A percentile compares a stretch with the other conserved stretches of the same genome.
Evolutionary conservation across 2,888 invertebrate species (phyloP).

Genomic region (Eupithecia insigniata): DNA sequence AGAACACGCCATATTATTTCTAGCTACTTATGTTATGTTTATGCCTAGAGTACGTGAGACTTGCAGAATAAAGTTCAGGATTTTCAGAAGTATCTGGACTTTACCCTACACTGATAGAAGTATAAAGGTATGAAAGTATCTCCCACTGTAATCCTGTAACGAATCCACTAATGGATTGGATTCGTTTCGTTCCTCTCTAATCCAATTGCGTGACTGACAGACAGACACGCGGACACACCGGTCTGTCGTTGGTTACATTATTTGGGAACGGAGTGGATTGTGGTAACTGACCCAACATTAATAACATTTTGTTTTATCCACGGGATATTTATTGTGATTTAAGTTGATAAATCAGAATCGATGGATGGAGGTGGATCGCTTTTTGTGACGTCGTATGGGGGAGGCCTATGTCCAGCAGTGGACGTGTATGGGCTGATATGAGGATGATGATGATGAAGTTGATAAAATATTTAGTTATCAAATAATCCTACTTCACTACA

Average conservation of each 20-base stretch:
- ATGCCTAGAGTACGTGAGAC: too few species aligned
- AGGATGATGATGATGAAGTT: too few species aligned
- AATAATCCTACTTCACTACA: too few species aligned
- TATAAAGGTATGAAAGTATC: not conserved
- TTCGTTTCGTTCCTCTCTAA: slow-evolving; percentile 42
- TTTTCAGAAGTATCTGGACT: not conserved
- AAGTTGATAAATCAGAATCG: too few species aligned
- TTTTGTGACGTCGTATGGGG: too few species aligned
- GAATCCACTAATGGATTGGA: slow-evolving; percentile 6
- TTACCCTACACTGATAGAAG: not conserved
- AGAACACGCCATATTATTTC: too few species aligned
- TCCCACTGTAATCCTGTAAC: not conserved
- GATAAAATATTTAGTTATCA: too few species aligned
- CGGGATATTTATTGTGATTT: too few species aligned
- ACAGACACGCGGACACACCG: not conserved
- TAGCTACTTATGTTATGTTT: too few species aligned
- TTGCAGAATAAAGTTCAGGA: not conserved
- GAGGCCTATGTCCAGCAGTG: too few species aligned
- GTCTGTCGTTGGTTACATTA: not conserved
- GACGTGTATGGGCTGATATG: too few species aligned
- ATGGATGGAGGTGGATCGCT: too few species aligned
- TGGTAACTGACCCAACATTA: not conserved
- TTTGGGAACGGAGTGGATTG: not conserved
- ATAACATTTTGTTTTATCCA: not conserved
- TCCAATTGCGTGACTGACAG: slow-evolving; percentile 5